Percentiles rank a stretch among this genome's conserved stretches.
phyloP scores from a whole-genome alignment of 2,797 vertebrate species.

The Urophycis tenuis region DNA sequence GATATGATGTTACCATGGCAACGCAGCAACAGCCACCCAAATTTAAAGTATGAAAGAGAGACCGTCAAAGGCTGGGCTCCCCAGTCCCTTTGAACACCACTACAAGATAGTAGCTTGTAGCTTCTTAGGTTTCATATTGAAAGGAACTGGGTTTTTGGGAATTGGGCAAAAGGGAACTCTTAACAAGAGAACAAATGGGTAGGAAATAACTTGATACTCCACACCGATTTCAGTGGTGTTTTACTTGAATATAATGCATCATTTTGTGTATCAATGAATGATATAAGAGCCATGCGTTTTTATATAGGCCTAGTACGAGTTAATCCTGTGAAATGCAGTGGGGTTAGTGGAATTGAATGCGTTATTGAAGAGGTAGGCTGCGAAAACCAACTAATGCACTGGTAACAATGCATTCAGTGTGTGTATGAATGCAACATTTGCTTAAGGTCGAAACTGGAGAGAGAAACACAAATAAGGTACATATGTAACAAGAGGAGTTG shows the following conservation, averaged over 20 bases:
- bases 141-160: too few relatives aligned
- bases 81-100: too few relatives aligned
- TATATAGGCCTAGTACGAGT: neutral
- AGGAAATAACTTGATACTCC: neutral
- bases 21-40: too few relatives aligned
- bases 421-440: neutral
- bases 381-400: neutral
- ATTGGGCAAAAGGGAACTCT: too few relatives aligned
- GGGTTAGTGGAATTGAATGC: neutral
- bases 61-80: too few relatives aligned
- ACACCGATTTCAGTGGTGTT: neutral
- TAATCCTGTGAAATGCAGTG: neutral
- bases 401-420: neutral
- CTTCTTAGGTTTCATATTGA: too few relatives aligned
- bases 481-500: neutral
- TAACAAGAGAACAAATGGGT: neutral
- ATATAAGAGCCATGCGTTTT: neutral
- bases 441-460: neutral
- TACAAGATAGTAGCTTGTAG: too few relatives aligned
- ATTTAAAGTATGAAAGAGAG: too few relatives aligned
- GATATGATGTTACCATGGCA: too few relatives aligned
- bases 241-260: neutral
- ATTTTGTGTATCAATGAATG: neutral
- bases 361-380: neutral
- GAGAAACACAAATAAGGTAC: neutral